Evolutionary conservation across 2,113 vertebrate genomes (phyloP).

Genomic region (Xyliphius kryptos): DNA sequence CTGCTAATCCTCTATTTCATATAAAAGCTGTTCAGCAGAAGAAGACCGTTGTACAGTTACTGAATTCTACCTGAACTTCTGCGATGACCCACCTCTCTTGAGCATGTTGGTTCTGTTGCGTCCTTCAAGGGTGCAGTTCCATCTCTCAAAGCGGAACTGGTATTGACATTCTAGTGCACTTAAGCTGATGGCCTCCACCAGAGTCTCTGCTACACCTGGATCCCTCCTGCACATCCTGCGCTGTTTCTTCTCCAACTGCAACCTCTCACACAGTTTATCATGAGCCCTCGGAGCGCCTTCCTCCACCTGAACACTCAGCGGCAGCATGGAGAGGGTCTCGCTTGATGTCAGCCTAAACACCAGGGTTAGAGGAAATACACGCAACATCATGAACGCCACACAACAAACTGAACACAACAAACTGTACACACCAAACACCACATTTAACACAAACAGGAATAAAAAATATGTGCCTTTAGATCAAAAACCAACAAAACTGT

Average conservation of each 20-base stretch:
- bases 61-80: neutral
- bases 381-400: too few species aligned
- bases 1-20: too few species aligned
- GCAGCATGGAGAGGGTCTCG: conserved; percentile 91
- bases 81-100: conserved; percentile 73
- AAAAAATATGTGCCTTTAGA: too few species aligned
- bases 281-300: conserved; percentile 79
- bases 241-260: conserved; percentile 97
- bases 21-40: too few species aligned
- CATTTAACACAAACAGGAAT: too few species aligned
- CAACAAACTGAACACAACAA: too few species aligned
- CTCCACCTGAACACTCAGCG: conserved; percentile 85
- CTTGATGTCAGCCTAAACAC: conserved; percentile 84
- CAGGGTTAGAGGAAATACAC: too few species aligned
- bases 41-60: too few species aligned
- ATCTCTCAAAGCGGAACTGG: conserved; percentile 96
- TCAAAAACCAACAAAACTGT: too few species aligned
- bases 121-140: conserved; percentile 96
- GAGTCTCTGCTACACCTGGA: conserved; percentile 89
- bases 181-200: conserved; percentile 94
- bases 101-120: conserved; percentile 86
- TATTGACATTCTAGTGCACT: conserved; percentile 93
- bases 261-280: conserved; percentile 94
- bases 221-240: conserved; percentile 93
- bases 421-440: too few species aligned